Evolutionary conservation across 2,888 invertebrate species (phyloP).

Genomic region (Ichneumon xanthorius): DNA sequence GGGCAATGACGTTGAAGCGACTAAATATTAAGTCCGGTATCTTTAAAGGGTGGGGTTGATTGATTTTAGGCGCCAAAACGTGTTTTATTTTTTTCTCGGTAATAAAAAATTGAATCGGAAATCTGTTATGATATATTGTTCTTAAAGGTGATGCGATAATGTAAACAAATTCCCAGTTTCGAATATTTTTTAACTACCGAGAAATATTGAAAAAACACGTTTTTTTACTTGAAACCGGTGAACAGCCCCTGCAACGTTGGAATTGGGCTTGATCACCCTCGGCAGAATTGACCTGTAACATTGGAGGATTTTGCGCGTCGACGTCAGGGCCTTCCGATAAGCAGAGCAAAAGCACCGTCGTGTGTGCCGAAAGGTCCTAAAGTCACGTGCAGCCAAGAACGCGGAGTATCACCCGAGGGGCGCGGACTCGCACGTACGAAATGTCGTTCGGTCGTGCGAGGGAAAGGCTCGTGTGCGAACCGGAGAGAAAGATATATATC

Average conservation of each 20-base stretch:
- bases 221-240: neutral
- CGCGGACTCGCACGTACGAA: constrained; percentile 72
- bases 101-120: neutral
- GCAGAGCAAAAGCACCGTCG: neutral
- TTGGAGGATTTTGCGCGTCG: neutral
- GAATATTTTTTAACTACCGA: neutral
- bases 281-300: neutral
- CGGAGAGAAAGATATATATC: constrained; percentile 46
- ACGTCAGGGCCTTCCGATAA: constrained; percentile 1
- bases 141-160: neutral
- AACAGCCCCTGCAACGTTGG: too few relatives aligned
- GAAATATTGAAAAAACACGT: neutral
- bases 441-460: constrained; percentile 73
- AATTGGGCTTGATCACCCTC: neutral
- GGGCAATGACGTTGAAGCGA: neutral
- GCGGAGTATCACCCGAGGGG: constrained; percentile 59
- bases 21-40: neutral
- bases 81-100: neutral
- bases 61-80: neutral
- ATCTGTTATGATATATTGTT: neutral
- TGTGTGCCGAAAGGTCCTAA: constrained; percentile 19
- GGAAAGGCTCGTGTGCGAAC: constrained; percentile 72
- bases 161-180: neutral
- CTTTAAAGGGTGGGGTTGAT: neutral
- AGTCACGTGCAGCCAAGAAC: constrained; percentile 67